A percentile compares a stretch with the other conserved stretches of the same genome.
Conservation (phyloP, 1,140 invertebrate genomes). For the Stenopsyche tienmushanensis region DNA sequence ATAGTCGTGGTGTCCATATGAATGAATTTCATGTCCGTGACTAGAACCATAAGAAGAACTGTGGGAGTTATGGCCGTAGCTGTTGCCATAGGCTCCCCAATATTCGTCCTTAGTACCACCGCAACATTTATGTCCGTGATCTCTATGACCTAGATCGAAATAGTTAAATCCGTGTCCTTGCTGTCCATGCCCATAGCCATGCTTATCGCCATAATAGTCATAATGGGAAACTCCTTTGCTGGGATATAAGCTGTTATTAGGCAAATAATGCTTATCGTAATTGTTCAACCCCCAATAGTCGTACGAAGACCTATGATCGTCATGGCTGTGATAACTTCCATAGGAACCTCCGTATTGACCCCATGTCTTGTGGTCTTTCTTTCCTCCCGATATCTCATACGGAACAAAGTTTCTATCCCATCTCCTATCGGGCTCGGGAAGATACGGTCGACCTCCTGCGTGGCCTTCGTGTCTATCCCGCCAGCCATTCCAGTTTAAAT, state of each 20-base stretch:
- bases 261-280: conserved; percentile 31
- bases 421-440: conserved; percentile 20
- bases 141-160: conserved; percentile 25
- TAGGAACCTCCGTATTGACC: conserved; percentile 51
- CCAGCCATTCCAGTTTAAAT: conserved; percentile 18
- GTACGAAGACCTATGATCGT: conserved; percentile 29
- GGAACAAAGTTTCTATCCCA: conserved; percentile 39
- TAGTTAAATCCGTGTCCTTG: conserved; percentile 35
- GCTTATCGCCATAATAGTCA: conserved; percentile 22
- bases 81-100: conserved; percentile 23
- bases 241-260: conserved; percentile 31
- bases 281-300: conserved; percentile 39
- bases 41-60: conserved; percentile 9
- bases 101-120: conserved; percentile 40
- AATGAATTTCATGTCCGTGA: conserved; percentile 16
- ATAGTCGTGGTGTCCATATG: conserved; percentile 16
- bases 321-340: conserved; percentile 18
- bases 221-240: conserved; percentile 30
- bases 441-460: conserved; percentile 21
- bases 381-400: conserved; percentile 39
- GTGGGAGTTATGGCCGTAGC: conserved; percentile 22
- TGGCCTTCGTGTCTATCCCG: conserved; percentile 14
- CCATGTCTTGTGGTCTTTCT: conserved; percentile 47
- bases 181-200: conserved; percentile 4
- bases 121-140: conserved; percentile 26